Percentiles rank a stretch among this genome's conserved stretches.
phyloP scores from a whole-genome alignment of 2,888 invertebrate genomes.

The Margaritifera margaritifera region DNA sequence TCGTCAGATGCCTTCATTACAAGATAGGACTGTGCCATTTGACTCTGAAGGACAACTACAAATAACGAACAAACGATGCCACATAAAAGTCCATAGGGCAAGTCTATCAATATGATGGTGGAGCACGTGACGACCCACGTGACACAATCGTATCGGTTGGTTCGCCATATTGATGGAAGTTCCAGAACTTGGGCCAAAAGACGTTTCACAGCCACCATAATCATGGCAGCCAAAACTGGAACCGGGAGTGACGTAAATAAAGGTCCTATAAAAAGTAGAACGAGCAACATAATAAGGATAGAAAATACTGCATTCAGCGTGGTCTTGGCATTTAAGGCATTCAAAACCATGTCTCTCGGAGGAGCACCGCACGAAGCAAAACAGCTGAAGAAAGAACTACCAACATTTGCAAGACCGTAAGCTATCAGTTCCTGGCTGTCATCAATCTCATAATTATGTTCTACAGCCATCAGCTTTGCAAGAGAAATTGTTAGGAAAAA shows the following conservation, averaged over 20 bases:
- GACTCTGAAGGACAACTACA: conserved; percentile 50
- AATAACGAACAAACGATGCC: conserved; percentile 56
- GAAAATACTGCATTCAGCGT: conserved; percentile 58
- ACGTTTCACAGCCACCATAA: conserved; percentile 72
- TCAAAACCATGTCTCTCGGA: conserved; percentile 60
- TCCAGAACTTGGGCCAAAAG: conserved; percentile 80
- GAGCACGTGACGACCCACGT: conserved; percentile 61
- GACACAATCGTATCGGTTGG: conserved; percentile 84
- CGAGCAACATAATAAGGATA: conserved; percentile 58
- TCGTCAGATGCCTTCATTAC: conserved; percentile 2
- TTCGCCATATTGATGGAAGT: conserved; percentile 81
- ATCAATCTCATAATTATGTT: conserved; percentile 67
- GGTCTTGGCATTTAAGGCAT: conserved; percentile 61
- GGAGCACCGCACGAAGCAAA: conserved; percentile 70
- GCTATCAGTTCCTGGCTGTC: conserved; percentile 72
- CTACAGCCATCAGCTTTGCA: conserved; percentile 70
- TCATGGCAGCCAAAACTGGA: conserved; percentile 72
- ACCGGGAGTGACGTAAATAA: conserved; percentile 64
- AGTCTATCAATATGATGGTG: conserved; percentile 53
- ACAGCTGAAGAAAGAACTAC: conserved; percentile 70
- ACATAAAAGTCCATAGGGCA: conserved; percentile 57
- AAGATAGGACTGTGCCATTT: conserved; percentile 17
- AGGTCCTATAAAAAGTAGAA: conserved; percentile 60
- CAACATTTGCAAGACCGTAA: conserved; percentile 66
- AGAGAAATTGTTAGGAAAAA: conserved; percentile 63